These are phyloP conservation scores for Chaetophractus vellerosus DNA, from an alignment of 2,797 vertebrate genomes.

Conservation along the genomic window DNA sequence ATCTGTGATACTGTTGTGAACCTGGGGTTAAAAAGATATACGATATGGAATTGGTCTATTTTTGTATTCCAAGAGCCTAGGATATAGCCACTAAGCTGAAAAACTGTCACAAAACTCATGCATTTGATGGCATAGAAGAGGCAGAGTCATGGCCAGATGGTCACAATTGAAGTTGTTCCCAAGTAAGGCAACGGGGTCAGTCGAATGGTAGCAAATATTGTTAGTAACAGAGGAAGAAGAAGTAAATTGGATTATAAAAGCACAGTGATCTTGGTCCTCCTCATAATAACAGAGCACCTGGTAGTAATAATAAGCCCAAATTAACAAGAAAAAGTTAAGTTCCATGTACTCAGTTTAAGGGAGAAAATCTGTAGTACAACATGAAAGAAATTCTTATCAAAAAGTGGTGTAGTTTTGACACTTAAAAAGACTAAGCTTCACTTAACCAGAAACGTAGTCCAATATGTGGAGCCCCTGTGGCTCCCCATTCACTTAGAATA, in stretches of 20 bases:
- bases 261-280: not conserved
- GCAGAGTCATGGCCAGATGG: not conserved
- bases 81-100: not conserved
- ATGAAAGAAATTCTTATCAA: not conserved
- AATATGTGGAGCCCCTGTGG: not conserved
- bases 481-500: not conserved
- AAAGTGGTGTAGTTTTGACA: slow-evolving; percentile 14
- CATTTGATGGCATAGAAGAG: slow-evolving; percentile 40
- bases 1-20: slow-evolving; percentile 32
- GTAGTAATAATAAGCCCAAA: not conserved
- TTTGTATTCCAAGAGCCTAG: not conserved
- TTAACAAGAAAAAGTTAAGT: slow-evolving; percentile 21
- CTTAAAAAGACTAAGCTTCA: slow-evolving; percentile 36
- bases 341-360: not conserved
- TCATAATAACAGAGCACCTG: not conserved
- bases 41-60: not conserved
- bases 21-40: not conserved
- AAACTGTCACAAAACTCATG: slow-evolving; percentile 21
- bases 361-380: not conserved
- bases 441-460: slow-evolving; percentile 41
- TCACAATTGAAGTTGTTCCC: not conserved
- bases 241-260: slow-evolving; percentile 24
- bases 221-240: slow-evolving; percentile 21
- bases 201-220: not conserved
- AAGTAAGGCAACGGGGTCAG: not conserved